These are phyloP conservation scores for Rotaria sp. DNA, from an alignment of 2,888 invertebrate genomes.

Conservation along the genomic window DNA sequence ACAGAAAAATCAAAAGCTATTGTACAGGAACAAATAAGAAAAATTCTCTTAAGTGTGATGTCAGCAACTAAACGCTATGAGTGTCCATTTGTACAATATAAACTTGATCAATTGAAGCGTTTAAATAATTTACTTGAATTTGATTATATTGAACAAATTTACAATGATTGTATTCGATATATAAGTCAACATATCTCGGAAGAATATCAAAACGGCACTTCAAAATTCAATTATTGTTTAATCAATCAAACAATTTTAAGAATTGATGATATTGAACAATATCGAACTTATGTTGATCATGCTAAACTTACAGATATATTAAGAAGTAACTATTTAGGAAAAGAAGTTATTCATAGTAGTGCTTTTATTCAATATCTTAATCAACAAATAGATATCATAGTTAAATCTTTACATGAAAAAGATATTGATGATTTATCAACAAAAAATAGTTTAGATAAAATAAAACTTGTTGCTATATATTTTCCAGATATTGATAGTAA, in stretches of 20 bases:
- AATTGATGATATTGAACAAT: neutral
- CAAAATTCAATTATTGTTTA: neutral
- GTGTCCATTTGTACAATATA: neutral
- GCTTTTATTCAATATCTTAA: neutral
- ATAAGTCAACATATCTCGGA: neutral
- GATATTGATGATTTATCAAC: neutral
- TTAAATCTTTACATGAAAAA: neutral
- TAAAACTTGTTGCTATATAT: neutral
- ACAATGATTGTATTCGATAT: neutral
- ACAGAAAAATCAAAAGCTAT: neutral
- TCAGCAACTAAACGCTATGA: neutral
- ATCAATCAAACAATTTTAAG: neutral
- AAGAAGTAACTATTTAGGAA: neutral
- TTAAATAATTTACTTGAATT: neutral
- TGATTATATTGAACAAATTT: neutral
- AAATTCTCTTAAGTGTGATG: neutral
- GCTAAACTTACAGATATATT: neutral
- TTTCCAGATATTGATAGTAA: fast-evolving
- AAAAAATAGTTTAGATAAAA: neutral
- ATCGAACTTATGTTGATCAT: neutral
- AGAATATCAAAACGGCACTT: neutral
- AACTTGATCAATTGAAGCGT: neutral
- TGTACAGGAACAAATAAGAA: neutral
- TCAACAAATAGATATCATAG: neutral
- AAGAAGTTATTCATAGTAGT: neutral